Conservation (phyloP, 1,140 invertebrate genomes). For the Delia radicum region DNA sequence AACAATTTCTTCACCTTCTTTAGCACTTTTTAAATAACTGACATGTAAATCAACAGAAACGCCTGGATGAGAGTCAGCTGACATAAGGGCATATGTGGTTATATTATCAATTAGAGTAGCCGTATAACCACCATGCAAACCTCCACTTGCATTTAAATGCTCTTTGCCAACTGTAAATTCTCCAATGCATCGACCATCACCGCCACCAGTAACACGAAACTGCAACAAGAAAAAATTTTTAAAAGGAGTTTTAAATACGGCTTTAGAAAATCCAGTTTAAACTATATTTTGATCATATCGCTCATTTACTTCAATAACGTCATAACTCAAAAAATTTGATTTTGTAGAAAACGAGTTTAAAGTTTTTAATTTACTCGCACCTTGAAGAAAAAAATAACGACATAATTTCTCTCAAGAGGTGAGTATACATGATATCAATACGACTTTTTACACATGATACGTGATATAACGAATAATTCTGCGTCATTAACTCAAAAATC, state of each 20-base stretch:
- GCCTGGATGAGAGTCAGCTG: constrained; percentile 64
- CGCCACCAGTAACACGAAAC: constrained; percentile 69
- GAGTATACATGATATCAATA: too few relatives aligned
- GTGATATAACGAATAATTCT: too few relatives aligned
- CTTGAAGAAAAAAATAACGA: not conserved
- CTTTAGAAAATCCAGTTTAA: constrained; percentile 45
- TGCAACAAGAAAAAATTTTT: constrained; percentile 44
- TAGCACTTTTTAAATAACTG: constrained; percentile 72
- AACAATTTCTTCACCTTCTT: constrained; percentile 72
- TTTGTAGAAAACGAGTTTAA: too few relatives aligned
- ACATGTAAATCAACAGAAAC: constrained; percentile 76
- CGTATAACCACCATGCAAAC: constrained; percentile 82
- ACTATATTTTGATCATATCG: not conserved
- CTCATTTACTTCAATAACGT: not conserved
- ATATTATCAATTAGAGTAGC: constrained; percentile 79
- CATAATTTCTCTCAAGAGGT: too few relatives aligned
- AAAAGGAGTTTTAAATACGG: constrained; percentile 32
- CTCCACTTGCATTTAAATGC: constrained; percentile 74
- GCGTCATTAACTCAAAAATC: too few relatives aligned
- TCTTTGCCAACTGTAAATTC: constrained; percentile 77
- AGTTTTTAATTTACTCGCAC: not conserved
- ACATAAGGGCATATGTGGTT: constrained; percentile 78
- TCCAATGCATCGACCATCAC: constrained; percentile 67
- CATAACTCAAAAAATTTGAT: not conserved
- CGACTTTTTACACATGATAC: too few relatives aligned